Evolutionary conservation across 1,140 invertebrate species (phyloP).

Genomic region (Drosophila repleta): DNA sequence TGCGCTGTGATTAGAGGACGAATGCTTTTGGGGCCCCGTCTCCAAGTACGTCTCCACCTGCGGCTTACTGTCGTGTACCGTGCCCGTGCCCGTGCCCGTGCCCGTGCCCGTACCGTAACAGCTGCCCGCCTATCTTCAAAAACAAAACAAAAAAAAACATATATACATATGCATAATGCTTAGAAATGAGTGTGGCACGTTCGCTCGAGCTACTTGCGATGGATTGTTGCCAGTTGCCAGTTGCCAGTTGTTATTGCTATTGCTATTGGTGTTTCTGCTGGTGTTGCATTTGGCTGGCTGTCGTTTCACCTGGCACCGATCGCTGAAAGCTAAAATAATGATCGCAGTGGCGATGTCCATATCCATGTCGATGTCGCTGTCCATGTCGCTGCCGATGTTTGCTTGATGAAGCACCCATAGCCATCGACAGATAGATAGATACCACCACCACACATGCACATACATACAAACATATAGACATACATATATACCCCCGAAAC

Average conservation of each 20-base stretch:
- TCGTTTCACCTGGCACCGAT: conserved; percentile 35
- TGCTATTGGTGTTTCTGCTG: conserved; percentile 1
- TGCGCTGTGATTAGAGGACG: conserved; percentile 72
- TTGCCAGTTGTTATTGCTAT: conserved; percentile 1
- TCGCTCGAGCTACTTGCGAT: conserved; percentile 27
- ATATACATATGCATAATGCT: conserved; percentile 29
- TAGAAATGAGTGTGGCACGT: conserved; percentile 34
- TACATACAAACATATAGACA: conserved; percentile 1
- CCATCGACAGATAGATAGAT: conserved; percentile 13
- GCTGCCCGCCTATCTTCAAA: conserved; percentile 5
- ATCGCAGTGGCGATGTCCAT: conserved; percentile 31
- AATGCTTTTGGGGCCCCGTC: conserved; percentile 46
- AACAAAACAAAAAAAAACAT: neutral
- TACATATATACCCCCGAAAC: conserved; percentile 24
- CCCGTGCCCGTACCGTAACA: conserved; percentile 8
- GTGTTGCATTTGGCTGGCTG: conserved; percentile 18
- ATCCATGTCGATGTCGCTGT: conserved; percentile 18
- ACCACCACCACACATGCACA: neutral
- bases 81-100: neutral
- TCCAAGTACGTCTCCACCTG: conserved; percentile 5
- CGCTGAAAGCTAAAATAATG: conserved; percentile 33
- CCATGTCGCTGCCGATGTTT: conserved; percentile 8
- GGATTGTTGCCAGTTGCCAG: conserved; percentile 22
- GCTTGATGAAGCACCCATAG: conserved; percentile 32
- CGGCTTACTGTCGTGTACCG: conserved; percentile 21